Conservation (phyloP, 2,113 vertebrate genomes). For the Natator depressus region DNA sequence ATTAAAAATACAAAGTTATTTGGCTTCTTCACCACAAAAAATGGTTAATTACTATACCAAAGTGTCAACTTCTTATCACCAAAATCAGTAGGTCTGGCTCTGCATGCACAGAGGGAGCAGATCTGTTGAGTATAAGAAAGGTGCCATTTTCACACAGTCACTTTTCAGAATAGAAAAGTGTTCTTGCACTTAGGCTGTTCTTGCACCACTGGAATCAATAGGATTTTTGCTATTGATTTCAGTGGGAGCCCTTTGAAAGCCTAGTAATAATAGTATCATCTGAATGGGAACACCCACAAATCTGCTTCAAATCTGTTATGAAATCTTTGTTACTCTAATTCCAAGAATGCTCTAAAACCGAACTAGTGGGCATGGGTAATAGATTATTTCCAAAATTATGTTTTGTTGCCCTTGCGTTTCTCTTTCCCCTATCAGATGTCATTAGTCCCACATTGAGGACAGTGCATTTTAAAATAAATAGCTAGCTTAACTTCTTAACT, state of each 20-base stretch:
- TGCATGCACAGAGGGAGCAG: fast-evolving
- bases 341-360: neutral
- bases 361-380: neutral
- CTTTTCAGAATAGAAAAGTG: neutral
- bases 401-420: fast-evolving
- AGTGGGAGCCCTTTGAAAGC: neutral
- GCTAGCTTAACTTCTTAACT: neutral
- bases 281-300: neutral
- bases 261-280: neutral
- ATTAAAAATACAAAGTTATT: neutral
- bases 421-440: neutral
- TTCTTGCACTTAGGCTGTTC: neutral
- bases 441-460: neutral
- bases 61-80: neutral
- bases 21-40: fast-evolving
- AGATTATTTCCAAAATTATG: neutral
- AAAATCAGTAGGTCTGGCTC: neutral
- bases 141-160: fast-evolving
- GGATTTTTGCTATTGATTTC: neutral
- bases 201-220: neutral
- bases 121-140: neutral
- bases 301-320: neutral
- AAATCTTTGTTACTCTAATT: neutral
- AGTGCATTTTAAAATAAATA: neutral
- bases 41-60: fast-evolving